Evolutionary conservation across 2,113 vertebrate genomes (phyloP).

Genomic region (Pteropus alecto): DNA sequence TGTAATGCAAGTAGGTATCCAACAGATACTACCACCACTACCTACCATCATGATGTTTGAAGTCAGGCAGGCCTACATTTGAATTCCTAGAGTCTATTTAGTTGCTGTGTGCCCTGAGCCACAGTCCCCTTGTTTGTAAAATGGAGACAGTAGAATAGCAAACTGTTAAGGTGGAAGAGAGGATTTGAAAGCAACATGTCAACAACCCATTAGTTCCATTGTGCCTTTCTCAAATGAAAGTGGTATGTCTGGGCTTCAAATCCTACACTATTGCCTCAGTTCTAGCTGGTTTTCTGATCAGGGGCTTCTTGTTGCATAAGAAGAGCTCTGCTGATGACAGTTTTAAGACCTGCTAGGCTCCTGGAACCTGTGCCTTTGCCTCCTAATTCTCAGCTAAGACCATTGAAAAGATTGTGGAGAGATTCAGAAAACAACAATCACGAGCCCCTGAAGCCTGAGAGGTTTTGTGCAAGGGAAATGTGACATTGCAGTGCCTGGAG

Average conservation of each 20-base stretch:
- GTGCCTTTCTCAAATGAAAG: background rate
- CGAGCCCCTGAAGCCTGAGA: background rate
- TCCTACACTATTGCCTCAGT: background rate
- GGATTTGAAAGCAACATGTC: background rate
- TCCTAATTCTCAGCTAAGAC: slow-evolving; percentile 79
- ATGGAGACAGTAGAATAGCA: background rate
- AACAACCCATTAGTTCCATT: background rate
- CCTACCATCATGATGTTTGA: background rate
- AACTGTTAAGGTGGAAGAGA: background rate
- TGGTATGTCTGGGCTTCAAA: background rate
- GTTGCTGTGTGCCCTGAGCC: background rate
- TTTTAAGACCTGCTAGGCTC: slow-evolving; percentile 84
- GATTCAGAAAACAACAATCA: slow-evolving; percentile 46
- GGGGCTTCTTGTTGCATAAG: background rate
- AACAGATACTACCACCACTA: background rate
- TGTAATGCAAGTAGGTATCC: background rate
- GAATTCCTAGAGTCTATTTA: background rate
- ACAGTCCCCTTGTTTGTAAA: background rate
- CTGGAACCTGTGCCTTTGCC: slow-evolving; percentile 74
- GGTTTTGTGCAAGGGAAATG: slow-evolving; percentile 19
- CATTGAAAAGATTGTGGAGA: background rate
- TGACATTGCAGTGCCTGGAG: background rate
- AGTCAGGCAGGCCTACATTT: background rate
- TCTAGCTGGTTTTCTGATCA: background rate
- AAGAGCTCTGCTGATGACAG: slow-evolving; percentile 79